These are phyloP conservation scores for Drosophila siamana DNA, from an alignment of 2,888 invertebrate genomes.

Conservation along the genomic window DNA sequence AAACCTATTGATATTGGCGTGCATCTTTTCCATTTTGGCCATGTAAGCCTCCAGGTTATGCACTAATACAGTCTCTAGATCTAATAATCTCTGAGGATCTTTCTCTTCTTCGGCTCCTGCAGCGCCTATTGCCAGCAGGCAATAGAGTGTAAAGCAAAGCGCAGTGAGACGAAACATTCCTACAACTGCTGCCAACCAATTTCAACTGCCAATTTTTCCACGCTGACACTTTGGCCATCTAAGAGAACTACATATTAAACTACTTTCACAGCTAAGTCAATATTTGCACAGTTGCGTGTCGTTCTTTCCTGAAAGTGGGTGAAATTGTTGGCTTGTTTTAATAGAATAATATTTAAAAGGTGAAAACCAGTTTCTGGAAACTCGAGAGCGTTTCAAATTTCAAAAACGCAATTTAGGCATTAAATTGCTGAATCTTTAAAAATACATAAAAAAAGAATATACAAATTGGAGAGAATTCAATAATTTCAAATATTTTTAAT, in stretches of 20 bases:
- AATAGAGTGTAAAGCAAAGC: constrained; percentile 5
- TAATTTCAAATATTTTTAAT: constrained; percentile 1
- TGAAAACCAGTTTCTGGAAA: too few species aligned
- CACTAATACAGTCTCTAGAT: constrained; percentile 40
- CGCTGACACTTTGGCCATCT: neutral
- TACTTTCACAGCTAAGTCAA: constrained; percentile 36
- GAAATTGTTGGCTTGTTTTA: neutral
- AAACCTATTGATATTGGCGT: constrained; percentile 42
- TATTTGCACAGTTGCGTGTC: constrained; percentile 57
- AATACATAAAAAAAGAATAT: neutral
- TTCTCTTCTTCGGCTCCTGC: constrained; percentile 15
- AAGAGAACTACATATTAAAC: neutral
- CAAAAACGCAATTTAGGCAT: too few species aligned
- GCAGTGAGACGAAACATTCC: constrained; percentile 41
- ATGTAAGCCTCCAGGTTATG: constrained; percentile 54
- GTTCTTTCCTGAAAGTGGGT: neutral
- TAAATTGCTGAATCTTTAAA: neutral
- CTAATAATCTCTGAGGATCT: constrained; percentile 33
- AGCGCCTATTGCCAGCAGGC: neutral
- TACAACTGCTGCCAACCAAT: constrained; percentile 7
- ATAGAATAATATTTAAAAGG: neutral
- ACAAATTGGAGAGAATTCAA: neutral
- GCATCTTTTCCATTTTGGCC: constrained; percentile 9
- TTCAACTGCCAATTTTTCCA: constrained; percentile 33
- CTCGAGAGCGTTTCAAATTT: neutral